Conservation (phyloP, 2,888 invertebrate species). For the Sussaba pulchella region DNA sequence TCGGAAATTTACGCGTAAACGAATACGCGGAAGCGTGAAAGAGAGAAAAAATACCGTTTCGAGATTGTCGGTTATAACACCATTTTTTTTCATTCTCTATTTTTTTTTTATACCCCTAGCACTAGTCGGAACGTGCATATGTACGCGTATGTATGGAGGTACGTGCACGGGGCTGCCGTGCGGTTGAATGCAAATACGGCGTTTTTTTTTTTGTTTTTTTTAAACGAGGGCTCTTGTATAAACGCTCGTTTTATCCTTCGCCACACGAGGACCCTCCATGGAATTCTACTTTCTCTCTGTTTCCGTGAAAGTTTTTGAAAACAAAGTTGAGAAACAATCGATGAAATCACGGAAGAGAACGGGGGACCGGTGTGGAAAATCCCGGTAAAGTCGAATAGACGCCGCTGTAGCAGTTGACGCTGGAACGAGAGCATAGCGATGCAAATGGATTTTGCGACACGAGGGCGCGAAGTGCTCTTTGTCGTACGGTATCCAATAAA, state of each 20-base stretch:
- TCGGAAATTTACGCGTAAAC: slow-evolving; percentile 50
- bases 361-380: slow-evolving; percentile 12
- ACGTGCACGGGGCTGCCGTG: slow-evolving; percentile 37
- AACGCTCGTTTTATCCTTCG: slow-evolving; percentile 32
- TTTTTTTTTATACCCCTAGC: slow-evolving; percentile 35
- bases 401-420: slow-evolving; percentile 9
- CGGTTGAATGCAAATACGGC: slow-evolving; percentile 58
- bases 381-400: slow-evolving; percentile 33
- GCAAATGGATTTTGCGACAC: slow-evolving; percentile 69
- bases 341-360: slow-evolving; percentile 31
- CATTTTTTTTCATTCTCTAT: no score
- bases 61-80: slow-evolving; percentile 42
- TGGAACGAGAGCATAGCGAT: slow-evolving; percentile 63
- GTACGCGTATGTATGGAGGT: slow-evolving; percentile 19
- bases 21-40: slow-evolving; percentile 28
- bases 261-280: slow-evolving; percentile 42
- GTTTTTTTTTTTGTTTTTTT: slow-evolving; percentile 39
- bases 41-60: slow-evolving; percentile 43
- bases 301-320: not conserved
- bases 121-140: slow-evolving; percentile 42
- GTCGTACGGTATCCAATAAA: slow-evolving; percentile 72
- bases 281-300: not conserved
- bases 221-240: slow-evolving; percentile 8
- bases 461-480: slow-evolving; percentile 72
- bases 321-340: slow-evolving; percentile 42